Conservation (phyloP, 2,113 vertebrate genomes). For the Ivindomyrus marchei region DNA sequence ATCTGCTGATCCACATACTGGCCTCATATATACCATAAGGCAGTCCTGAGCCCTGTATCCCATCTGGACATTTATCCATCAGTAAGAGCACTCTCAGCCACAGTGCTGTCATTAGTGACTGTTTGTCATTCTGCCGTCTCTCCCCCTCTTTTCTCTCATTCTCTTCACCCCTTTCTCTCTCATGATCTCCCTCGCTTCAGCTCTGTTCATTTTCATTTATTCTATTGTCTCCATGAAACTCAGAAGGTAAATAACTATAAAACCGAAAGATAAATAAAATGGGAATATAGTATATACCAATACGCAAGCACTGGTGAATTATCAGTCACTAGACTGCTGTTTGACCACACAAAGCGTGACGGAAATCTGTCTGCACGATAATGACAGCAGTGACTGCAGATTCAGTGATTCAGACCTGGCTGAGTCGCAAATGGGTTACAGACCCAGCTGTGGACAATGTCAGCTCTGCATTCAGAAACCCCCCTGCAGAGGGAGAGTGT, state of each 20-base stretch:
- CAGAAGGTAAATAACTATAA: background rate
- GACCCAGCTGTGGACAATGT: background rate
- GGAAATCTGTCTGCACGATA: background rate
- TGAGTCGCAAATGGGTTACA: background rate
- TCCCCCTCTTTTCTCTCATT: background rate
- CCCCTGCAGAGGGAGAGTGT: background rate
- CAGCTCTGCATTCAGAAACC: background rate
- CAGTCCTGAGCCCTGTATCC: slow-evolving; percentile 32
- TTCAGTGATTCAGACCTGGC: background rate
- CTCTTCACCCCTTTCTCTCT: background rate
- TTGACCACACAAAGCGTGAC: background rate
- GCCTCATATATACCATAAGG: slow-evolving; percentile 52
- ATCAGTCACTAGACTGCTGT: background rate
- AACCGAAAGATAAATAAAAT: background rate
- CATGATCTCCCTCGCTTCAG: background rate
- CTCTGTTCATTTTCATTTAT: background rate
- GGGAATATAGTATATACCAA: background rate
- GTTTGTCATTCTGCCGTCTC: background rate
- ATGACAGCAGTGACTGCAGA: background rate
- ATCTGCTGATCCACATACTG: background rate
- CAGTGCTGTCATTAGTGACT: slow-evolving; percentile 6
- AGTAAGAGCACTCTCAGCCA: slow-evolving; percentile 25
- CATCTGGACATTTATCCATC: slow-evolving; percentile 27
- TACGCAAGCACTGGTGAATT: background rate
- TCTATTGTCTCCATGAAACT: background rate